Percentiles rank a stretch among this genome's conserved stretches.
phyloP scores from a whole-genome alignment of 1,140 invertebrate species.

The Diploscapter pachys region DNA sequence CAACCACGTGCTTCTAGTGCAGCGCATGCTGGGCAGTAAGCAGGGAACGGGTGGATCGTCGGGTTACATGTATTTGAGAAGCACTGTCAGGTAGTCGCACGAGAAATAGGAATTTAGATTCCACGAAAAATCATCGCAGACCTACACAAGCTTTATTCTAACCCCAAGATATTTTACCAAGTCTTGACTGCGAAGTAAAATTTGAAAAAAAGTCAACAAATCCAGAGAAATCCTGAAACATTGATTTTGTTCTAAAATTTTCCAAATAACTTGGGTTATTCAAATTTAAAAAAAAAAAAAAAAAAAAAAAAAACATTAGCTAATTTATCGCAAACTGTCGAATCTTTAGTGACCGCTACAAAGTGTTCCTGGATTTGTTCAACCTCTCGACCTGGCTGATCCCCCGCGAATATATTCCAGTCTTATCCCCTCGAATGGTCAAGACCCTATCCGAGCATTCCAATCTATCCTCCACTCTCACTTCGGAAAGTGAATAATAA shows the following conservation, averaged over 20 bases:
- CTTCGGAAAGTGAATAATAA: neutral
- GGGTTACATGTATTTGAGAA: constrained; percentile 93
- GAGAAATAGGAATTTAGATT: too few species aligned
- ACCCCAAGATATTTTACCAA: too few species aligned
- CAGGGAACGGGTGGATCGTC: constrained; percentile 96
- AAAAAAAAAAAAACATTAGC: too few species aligned
- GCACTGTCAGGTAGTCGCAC: constrained; percentile 79
- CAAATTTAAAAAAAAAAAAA: too few species aligned
- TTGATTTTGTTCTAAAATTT: too few species aligned
- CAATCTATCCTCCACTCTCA: constrained; percentile 11
- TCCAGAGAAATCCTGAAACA: too few species aligned
- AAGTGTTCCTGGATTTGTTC: constrained; percentile 95
- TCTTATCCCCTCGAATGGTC: constrained; percentile 68
- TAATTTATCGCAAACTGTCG: too few species aligned
- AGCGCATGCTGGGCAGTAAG: constrained; percentile 95
- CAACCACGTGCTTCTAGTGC: constrained; percentile 97
- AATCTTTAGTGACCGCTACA: constrained; percentile 84
- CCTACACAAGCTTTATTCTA: too few species aligned
- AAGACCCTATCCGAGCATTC: constrained; percentile 50
- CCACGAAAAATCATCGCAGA: too few species aligned
- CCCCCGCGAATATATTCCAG: constrained; percentile 82
- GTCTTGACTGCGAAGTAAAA: too few species aligned
- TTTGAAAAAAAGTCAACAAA: too few species aligned
- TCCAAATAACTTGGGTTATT: too few species aligned
- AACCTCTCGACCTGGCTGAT: constrained; percentile 93